These are phyloP conservation scores for Drosophila hawaiiensis DNA, from an alignment of 2,888 invertebrate species.

Conservation along the genomic window DNA sequence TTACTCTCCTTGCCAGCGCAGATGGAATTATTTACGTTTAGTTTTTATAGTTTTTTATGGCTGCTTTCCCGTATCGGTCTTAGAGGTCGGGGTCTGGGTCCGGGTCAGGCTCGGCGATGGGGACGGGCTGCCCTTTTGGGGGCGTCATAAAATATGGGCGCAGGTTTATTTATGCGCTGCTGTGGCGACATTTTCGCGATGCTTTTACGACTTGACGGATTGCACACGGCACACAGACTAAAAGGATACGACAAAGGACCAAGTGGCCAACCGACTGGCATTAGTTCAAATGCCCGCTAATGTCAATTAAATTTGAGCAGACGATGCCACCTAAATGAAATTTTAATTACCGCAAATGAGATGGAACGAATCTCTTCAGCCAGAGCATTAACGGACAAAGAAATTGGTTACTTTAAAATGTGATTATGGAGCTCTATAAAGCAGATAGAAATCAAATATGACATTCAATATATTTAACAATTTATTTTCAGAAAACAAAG, in stretches of 20 bases:
- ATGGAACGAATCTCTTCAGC: slow-evolving; percentile 19
- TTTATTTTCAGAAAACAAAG: not conserved
- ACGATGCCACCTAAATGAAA: slow-evolving; percentile 67
- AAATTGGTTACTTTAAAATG: slow-evolving; percentile 43
- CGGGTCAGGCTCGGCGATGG: not conserved
- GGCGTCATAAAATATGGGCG: slow-evolving; percentile 79
- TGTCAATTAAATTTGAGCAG: slow-evolving; percentile 76
- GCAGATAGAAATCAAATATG: not conserved
- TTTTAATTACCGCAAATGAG: slow-evolving; percentile 79
- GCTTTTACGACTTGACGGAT: slow-evolving; percentile 79
- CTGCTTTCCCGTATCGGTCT: slow-evolving; percentile 31
- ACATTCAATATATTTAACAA: not conserved
- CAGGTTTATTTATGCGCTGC: slow-evolving; percentile 79
- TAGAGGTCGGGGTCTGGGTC: not conserved
- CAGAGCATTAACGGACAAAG: slow-evolving; percentile 29
- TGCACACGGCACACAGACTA: slow-evolving; percentile 41
- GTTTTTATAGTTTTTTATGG: slow-evolving; percentile 83
- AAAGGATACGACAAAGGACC: slow-evolving; percentile 27
- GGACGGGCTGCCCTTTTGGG: slow-evolving; percentile 16
- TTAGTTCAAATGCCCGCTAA: slow-evolving; percentile 72
- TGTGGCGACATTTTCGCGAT: slow-evolving; percentile 69
- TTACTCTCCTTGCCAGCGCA: slow-evolving; percentile 59
- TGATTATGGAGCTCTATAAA: slow-evolving; percentile 5
- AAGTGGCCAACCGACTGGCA: slow-evolving; percentile 40
- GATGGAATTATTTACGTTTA: slow-evolving; percentile 83